phyloP scores from a whole-genome alignment of 2,888 invertebrate species.

The Lasius platythorax region DNA sequence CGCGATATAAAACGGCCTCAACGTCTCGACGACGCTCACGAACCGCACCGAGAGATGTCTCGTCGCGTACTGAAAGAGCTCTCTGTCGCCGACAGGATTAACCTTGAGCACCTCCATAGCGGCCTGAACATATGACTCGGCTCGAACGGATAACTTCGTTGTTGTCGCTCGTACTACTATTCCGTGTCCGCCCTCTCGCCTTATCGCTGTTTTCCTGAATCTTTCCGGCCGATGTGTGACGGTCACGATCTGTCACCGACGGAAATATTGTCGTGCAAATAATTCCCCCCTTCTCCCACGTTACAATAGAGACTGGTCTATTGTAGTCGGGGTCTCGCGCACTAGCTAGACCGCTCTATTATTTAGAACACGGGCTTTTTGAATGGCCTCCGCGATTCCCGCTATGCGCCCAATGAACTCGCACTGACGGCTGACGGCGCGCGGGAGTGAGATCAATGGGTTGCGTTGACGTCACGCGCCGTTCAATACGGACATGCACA shows the following conservation, averaged over 20 bases:
- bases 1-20: not conserved
- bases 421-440: not conserved
- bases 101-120: constrained; percentile 57
- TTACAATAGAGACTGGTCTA: constrained; percentile 58
- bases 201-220: constrained; percentile 8
- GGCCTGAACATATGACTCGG: constrained; percentile 1
- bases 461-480: not conserved
- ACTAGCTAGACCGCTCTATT: constrained; percentile 28
- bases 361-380: constrained; percentile 49
- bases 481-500: not conserved
- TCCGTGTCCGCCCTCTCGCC: constrained; percentile 19
- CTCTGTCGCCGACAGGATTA: constrained; percentile 50
- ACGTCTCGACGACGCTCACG: not conserved
- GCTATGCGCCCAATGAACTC: not conserved
- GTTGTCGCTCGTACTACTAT: constrained; percentile 34
- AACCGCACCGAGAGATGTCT: constrained; percentile 76
- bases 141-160: constrained; percentile 17
- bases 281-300: not conserved
- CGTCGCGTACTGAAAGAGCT: constrained; percentile 73
- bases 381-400: constrained; percentile 50
- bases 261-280: constrained; percentile 69
- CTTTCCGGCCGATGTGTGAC: too few species aligned
- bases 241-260: not conserved
- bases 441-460: not conserved
- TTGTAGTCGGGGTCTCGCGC: constrained; percentile 4